Conservation (phyloP, 53 echinoderm and acorn worm genomes). For the Holothuria scabra region DNA sequence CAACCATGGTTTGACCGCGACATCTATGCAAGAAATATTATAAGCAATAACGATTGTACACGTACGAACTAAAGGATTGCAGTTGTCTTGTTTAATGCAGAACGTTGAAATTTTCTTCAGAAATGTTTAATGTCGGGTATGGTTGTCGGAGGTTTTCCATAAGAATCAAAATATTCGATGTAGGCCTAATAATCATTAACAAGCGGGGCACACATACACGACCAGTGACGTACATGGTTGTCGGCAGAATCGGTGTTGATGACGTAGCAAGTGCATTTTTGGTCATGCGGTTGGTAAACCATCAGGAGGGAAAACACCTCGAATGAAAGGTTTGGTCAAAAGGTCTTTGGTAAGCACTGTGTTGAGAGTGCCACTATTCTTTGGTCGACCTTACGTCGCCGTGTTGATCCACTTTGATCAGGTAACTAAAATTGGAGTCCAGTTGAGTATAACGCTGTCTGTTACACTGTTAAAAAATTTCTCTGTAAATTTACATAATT, state of each 20-base stretch:
- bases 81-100: not conserved
- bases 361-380: not conserved
- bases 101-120: not conserved
- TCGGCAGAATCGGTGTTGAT: no score
- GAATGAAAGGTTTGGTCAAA: not conserved
- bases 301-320: not conserved
- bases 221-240: no score
- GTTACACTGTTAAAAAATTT: no score
- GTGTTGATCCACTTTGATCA: slow-evolving; percentile 53
- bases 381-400: slow-evolving; percentile 14
- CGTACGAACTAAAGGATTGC: not conserved
- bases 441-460: slow-evolving; percentile 23
- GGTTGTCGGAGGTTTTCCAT: not conserved
- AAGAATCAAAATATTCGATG: no score
- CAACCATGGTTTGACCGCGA: not conserved
- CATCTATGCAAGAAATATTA: slow-evolving; percentile 29
- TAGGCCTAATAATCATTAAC: no score
- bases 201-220: no score
- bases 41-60: not conserved
- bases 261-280: no score
- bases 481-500: no score
- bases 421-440: slow-evolving; percentile 40
- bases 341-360: not conserved
- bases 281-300: not conserved
- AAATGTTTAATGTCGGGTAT: not conserved